A percentile compares a stretch with the other conserved stretches of the same genome.
Evolutionary conservation across 2,888 invertebrate species (phyloP).

Genomic region (Piscicola geometra): DNA sequence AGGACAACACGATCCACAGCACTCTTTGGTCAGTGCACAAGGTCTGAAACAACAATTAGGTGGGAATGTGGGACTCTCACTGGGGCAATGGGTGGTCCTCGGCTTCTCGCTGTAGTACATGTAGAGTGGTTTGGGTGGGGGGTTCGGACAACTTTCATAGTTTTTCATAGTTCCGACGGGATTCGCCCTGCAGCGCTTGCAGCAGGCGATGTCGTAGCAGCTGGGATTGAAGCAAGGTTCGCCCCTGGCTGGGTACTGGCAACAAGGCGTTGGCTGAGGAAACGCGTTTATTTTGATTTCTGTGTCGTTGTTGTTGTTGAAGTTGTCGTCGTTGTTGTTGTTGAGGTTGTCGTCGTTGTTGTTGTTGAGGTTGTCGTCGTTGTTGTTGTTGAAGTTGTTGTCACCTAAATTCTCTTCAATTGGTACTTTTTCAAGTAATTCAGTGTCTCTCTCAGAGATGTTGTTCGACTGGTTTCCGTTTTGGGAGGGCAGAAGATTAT

Average conservation of each 20-base stretch:
- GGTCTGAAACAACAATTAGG: neutral
- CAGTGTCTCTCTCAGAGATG: no score
- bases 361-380: no score
- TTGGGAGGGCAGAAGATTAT: neutral
- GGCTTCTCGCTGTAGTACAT: slow-evolving; percentile 27
- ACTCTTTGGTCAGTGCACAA: neutral
- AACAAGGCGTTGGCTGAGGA: no score
- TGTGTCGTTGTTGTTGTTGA: no score
- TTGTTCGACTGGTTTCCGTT: neutral
- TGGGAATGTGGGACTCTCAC: slow-evolving; percentile 1
- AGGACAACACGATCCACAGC: neutral
- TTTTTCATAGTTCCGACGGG: slow-evolving; percentile 27
- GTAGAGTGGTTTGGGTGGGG: slow-evolving; percentile 17
- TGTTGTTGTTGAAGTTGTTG: no score
- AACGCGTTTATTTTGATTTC: no score
- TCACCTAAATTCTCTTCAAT: no score
- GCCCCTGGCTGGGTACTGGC: no score
- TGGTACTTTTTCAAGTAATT: no score
- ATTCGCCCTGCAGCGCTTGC: neutral
- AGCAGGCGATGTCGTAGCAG: neutral
- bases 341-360: no score
- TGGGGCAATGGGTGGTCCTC: neutral
- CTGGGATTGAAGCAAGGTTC: neutral
- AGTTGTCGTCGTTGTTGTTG: no score
- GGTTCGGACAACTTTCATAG: slow-evolving; percentile 28